Base-by-base conservation (phyloP, 2,888 invertebrate genomes). In the Keiferia lycopersicella region DNA sequence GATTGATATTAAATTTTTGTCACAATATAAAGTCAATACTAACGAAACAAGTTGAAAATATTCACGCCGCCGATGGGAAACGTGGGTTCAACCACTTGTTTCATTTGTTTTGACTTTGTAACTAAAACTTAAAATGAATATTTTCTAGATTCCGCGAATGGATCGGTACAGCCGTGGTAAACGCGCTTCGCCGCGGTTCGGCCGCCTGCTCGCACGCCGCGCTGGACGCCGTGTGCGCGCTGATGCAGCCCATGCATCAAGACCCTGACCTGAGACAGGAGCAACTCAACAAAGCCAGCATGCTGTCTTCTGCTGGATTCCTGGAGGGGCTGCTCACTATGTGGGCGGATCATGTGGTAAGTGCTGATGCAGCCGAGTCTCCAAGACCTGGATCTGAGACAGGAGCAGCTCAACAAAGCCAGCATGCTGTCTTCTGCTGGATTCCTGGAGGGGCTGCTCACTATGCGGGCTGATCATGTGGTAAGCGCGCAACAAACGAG, bases 191-290 rank as follows among this genome's bases (percentile, higher is more conserved):
- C 64, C 93, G 96, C 71, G 97, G 97, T 71, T 95, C 97, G 76
- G 94, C 96, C 70, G 98, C 97, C 10, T 96, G 99, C 34, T 96
- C 98, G 14, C 98, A 99, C 91, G 97, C 99, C 3, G 98, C 99
- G 4, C 94, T 99, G 63, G 99, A 99, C 90, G 98, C 99, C 91
- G 95, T 99, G 67, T 98, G 98, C 85, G 98, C 99, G 16, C 93
- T 99, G 30, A 98, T 99, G 97, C 99, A 98, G 92, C 99, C 99
- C 0, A 99, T 99, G 96, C 96, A 97, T 79, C 96, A 97, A 70
- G 98, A 99, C 83, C 98, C 98, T 74, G 99, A 99, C 88, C 92
- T 99, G 60, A 93, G 98, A 68, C 98, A 99, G 87, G 99, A 99
- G 82, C 99, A 99, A 86, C 92, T 99, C 67, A 99, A 99, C 90